These are phyloP conservation scores for Myioborus miniatus DNA, from an alignment of 2,797 vertebrate genomes.

Conservation along the genomic window DNA sequence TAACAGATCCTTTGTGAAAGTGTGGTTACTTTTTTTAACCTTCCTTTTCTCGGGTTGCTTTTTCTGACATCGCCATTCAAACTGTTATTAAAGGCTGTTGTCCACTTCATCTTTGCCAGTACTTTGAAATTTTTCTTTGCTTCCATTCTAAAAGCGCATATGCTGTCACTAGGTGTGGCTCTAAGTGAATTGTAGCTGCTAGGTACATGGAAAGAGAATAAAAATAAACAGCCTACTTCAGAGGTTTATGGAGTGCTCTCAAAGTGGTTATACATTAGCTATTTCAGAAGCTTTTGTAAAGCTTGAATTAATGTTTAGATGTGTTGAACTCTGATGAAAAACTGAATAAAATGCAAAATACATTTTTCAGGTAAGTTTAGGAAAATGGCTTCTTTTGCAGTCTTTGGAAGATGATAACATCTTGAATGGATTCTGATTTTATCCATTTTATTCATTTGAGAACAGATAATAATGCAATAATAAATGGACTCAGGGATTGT, in stretches of 20 bases:
- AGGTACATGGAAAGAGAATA: not conserved
- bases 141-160: not conserved
- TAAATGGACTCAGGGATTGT: not conserved
- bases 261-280: not conserved
- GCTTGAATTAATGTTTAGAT: not conserved
- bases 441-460: not conserved
- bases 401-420: not conserved
- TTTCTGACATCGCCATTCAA: not conserved
- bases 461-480: not conserved
- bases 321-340: not conserved
- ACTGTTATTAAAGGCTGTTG: not conserved
- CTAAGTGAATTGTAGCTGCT: not conserved
- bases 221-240: conserved; percentile 4
- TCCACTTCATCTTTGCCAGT: not conserved
- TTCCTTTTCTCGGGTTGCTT: accelerated
- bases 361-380: not conserved
- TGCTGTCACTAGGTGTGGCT: not conserved
- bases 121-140: not conserved
- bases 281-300: not conserved
- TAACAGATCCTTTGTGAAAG: not conserved
- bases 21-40: not conserved
- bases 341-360: not conserved
- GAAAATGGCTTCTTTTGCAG: not conserved
- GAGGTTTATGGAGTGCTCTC: not conserved
- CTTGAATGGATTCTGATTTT: not conserved